These are phyloP conservation scores for Labeo rohita DNA, from an alignment of 2,113 vertebrate species.

Conservation along the genomic window DNA sequence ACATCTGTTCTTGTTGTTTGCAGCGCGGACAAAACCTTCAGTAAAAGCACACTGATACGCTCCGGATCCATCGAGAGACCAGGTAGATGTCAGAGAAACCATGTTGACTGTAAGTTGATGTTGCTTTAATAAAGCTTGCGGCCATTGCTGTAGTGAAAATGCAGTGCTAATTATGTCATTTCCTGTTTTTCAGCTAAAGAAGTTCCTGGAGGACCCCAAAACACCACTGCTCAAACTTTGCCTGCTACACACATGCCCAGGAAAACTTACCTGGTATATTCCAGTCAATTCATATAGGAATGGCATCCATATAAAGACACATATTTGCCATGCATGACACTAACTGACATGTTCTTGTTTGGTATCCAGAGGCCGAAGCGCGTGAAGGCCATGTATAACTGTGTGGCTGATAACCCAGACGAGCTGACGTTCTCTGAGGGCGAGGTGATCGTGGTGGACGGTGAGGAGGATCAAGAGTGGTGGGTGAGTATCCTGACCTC, in stretches of 20 bases:
- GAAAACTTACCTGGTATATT: constrained; percentile 89
- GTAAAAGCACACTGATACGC: constrained; percentile 78
- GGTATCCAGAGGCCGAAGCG: constrained; percentile 84
- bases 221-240: constrained; percentile 77
- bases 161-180: constrained; percentile 57
- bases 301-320: too few species aligned
- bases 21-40: constrained; percentile 85
- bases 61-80: constrained; percentile 80
- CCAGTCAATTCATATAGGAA: neutral
- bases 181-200: constrained; percentile 78
- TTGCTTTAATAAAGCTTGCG: neutral
- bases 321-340: neutral
- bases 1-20: constrained; percentile 35
- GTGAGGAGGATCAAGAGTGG: constrained; percentile 99
- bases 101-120: constrained; percentile 51
- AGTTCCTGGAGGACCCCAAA: constrained; percentile 79
- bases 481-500: constrained; percentile 86
- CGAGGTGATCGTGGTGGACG: constrained; percentile 94
- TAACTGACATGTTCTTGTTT: neutral
- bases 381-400: constrained; percentile 97
- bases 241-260: constrained; percentile 90
- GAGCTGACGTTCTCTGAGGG: constrained; percentile 97
- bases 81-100: constrained; percentile 70
- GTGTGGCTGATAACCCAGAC: constrained; percentile 93
- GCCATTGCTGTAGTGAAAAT: neutral